Percentiles rank a stretch among this genome's conserved stretches.
phyloP scores from a whole-genome alignment of 2,797 vertebrate species.

The Leptoclinus maculatus region DNA sequence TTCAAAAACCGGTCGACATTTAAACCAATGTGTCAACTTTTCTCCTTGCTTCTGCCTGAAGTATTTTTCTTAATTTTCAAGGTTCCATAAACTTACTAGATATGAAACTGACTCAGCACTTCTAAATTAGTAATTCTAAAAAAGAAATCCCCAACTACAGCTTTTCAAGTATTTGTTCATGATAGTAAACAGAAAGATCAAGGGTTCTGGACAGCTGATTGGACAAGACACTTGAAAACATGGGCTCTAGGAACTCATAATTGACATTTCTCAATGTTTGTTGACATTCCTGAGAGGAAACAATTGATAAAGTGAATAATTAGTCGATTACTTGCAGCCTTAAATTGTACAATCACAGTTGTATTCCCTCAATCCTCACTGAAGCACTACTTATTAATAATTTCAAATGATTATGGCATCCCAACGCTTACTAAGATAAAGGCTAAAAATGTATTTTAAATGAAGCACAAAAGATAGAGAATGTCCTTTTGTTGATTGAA shows the following conservation, averaged over 20 bases:
- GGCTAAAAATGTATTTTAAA: background rate
- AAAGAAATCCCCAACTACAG: background rate
- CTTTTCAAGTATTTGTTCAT: background rate
- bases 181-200: background rate
- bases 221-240: background rate
- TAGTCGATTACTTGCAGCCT: background rate
- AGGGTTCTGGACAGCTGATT: background rate
- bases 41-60: background rate
- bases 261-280: background rate
- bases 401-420: background rate
- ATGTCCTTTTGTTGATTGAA: background rate
- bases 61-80: background rate
- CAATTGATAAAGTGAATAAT: background rate
- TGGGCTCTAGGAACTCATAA: background rate
- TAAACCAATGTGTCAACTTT: background rate
- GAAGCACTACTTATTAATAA: background rate
- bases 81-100: background rate
- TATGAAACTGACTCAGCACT: constrained; percentile 17
- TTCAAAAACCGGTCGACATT: background rate
- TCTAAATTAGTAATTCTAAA: background rate
- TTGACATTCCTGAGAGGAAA: background rate
- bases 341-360: background rate
- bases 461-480: background rate
- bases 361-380: background rate
- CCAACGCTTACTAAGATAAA: background rate